Base-by-base conservation (phyloP, 2,797 vertebrate species). In the Malacoctenus gilli region DNA sequence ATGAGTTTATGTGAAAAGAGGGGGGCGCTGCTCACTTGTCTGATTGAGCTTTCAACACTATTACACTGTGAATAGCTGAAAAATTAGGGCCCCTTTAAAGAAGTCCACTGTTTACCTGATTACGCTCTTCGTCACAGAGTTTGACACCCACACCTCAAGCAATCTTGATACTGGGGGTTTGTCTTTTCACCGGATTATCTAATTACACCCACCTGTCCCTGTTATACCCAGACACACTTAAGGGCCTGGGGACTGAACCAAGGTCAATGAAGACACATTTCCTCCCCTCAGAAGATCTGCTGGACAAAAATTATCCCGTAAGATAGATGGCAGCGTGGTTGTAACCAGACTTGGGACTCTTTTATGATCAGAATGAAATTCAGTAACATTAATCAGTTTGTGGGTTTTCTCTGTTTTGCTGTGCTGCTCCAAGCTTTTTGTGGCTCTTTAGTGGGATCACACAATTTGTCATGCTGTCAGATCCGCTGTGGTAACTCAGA, bases 281-380 rank as follows among this genome's bases (percentile, higher is more conserved):
- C 39, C 22, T 43, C 42, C 9, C 5, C 35, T 34, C 15, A 30
- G 18, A 55, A 36, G 9, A 2, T 56, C 20, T 44, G 18, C 38
- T 31, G 21, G 35, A 46, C 54, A 60, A 59, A 59, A 52, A 72
- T 59, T 54, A 6, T 38, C 16, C 34, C 42, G 30, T 53, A 43
- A 66, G 63, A 72, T 55, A 37, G 40, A 80, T 65, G 32, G 38
- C 51, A 49, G 43, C 46, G 23, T 20, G 14, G 19, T 43, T 35
- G 25, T 50, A 57, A 28, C 28, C 52, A 25, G 15, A 59, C 59
- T 30, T 21, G 3, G 63, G 56, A 72, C 50, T 12, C 68, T 21
- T 64, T 46, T 37, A 55, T 74, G 38, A 80, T 77, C 80, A 59
- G 44, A 72, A 50, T 68, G 12, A 67, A 72, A 84, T 79, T 48